phyloP scores from a whole-genome alignment of 1,140 invertebrate genomes.

The Heliothis virescens region DNA sequence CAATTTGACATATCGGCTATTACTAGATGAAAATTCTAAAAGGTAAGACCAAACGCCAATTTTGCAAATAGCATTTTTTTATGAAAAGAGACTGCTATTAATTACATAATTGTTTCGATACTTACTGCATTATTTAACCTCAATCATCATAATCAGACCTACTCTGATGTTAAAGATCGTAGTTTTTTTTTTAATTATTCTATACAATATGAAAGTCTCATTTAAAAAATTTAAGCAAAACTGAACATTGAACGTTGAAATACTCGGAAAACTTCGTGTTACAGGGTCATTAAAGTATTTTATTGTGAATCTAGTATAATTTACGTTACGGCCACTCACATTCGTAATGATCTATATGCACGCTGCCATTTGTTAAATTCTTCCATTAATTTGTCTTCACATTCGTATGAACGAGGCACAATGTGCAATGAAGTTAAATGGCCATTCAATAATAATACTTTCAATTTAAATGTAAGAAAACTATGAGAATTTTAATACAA shows the following conservation, averaged over 20 bases:
- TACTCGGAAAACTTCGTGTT: slow-evolving; percentile 17
- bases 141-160: too few species aligned
- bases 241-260: not conserved
- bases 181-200: too few species aligned
- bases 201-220: too few species aligned
- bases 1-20: slow-evolving; percentile 94
- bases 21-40: slow-evolving; percentile 91
- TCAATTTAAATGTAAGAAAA: not conserved
- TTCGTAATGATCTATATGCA: slow-evolving; percentile 29
- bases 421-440: slow-evolving; percentile 20
- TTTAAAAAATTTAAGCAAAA: too few species aligned
- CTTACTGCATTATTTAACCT: not conserved
- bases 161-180: too few species aligned
- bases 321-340: not conserved
- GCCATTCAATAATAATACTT: not conserved
- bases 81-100: too few species aligned
- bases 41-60: slow-evolving; percentile 87
- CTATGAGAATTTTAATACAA: too few species aligned
- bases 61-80: too few species aligned
- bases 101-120: not conserved
- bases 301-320: slow-evolving; percentile 24
- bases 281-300: slow-evolving; percentile 15
- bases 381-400: slow-evolving; percentile 24
- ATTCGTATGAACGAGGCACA: slow-evolving; percentile 3
- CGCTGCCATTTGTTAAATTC: slow-evolving; percentile 16